Base-by-base conservation (phyloP, 1,140 invertebrate species). In the Diachasmimorpha longicaudata region DNA sequence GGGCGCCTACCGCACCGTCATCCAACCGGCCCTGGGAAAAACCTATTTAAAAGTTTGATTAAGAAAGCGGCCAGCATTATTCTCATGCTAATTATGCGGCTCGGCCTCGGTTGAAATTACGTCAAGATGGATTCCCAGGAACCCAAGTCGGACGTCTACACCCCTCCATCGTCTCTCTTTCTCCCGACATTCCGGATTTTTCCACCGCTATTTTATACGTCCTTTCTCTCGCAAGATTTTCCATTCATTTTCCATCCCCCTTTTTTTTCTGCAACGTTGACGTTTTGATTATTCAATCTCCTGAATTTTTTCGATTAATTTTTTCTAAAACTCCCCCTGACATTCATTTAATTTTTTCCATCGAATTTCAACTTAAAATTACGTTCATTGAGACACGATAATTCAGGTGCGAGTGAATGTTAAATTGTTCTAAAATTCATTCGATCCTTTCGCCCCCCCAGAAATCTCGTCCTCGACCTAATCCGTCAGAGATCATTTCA, bases 1-100 rank as follows among this genome's bases (percentile, higher is more conserved):
- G 63, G 39, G n/a, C 36, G 74, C 23, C 67, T 70, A 44, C 39
- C 48, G 46, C 37, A 31, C 31, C 2, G 31, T 31, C 31, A 31
- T 6, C 31, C 31, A 31, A 31, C 31, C 46, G n/a, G 66, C 52
- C 52, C 82, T 80, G 78, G 81, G 81, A 83, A 81, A 84, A 86
- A 86, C 81, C 81, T 80, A 85, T 86, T 86, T 86, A 86, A 86
- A 86, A 86, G 85, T 86, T 86, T 86, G 85, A 86, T 86, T 86
- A 86, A 85, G 85, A 86, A 82, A 81, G 72, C 81, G 72, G 52
- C 44, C 14, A 52, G 74, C 67, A 86, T 86, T 86, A 86, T 86
- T 86, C 85, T 86, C 83, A 86, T 86, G 85, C 82, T 86, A 86
- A 86, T 86, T 86, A 81, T 81, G 79, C 77, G 73, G 25, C 78